Percentiles rank a stretch among this genome's conserved stretches.
Evolutionary conservation across 2,888 invertebrate genomes (phyloP).

Genomic region (Thereva unica): DNA sequence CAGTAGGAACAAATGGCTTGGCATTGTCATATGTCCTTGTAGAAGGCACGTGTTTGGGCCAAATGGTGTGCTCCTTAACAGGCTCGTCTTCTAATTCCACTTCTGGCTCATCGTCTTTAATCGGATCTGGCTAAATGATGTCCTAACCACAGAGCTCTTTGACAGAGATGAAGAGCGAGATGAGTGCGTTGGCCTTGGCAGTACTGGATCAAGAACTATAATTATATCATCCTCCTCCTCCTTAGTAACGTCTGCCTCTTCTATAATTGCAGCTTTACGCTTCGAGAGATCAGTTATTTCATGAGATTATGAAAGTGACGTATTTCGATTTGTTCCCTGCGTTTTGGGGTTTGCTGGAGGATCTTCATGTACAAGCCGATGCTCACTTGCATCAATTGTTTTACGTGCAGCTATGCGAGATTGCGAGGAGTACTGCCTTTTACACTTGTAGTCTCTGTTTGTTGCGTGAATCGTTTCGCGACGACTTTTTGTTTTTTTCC

Average conservation of each 20-base stretch:
- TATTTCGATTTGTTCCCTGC: conserved; percentile 41
- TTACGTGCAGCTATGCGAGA: conserved; percentile 44
- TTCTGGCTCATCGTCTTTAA: neutral
- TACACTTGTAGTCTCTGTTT: conserved; percentile 41
- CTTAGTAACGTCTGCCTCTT: conserved; percentile 44
- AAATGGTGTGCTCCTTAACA: conserved; percentile 21
- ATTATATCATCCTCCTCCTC: conserved; percentile 43
- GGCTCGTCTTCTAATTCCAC: conserved; percentile 44
- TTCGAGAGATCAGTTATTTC: conserved; percentile 20
- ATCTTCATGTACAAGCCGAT: conserved; percentile 36
- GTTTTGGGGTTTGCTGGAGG: conserved; percentile 39
- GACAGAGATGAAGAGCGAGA: conserved; percentile 50
- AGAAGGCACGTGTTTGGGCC: conserved; percentile 9
- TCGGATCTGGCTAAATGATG: conserved; percentile 49
- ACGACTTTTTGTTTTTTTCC: conserved; percentile 43
- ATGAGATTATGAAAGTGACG: conserved; percentile 34
- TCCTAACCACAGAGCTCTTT: conserved; percentile 52
- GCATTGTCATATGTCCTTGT: conserved; percentile 18
- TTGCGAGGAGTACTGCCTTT: conserved; percentile 36
- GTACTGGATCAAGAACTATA: conserved; percentile 20
- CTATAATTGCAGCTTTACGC: conserved; percentile 18
- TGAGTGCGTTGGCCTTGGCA: conserved; percentile 15
- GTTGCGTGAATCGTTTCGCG: conserved; percentile 51
- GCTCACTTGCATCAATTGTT: conserved; percentile 46
- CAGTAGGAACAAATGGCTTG: conserved; percentile 2